Conservation (phyloP, 2,797 vertebrate genomes). For the Neoniphon sammara region DNA sequence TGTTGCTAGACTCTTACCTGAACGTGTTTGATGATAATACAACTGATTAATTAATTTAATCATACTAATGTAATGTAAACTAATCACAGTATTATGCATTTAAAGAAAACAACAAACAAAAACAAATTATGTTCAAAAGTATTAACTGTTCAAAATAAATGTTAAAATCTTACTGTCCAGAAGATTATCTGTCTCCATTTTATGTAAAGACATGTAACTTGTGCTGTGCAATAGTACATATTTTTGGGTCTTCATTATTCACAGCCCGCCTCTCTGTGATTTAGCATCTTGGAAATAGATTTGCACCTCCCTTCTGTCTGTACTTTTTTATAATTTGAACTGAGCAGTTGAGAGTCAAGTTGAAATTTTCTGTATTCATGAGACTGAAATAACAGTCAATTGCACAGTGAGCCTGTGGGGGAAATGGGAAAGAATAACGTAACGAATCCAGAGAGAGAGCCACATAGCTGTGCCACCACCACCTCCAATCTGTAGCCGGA, state of each 20-base stretch:
- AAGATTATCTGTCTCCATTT: slow-evolving; percentile 45
- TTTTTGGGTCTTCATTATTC: slow-evolving; percentile 58
- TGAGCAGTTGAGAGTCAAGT: slow-evolving; percentile 68
- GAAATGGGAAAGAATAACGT: slow-evolving; percentile 73
- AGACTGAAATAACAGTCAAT: slow-evolving; percentile 70
- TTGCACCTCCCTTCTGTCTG: slow-evolving; percentile 53
- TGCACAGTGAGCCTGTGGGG: slow-evolving; percentile 62
- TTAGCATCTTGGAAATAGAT: slow-evolving; percentile 61
- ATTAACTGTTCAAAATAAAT: background rate
- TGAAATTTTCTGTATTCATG: slow-evolving; percentile 75
- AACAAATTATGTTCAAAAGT: background rate
- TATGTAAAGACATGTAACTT: slow-evolving; percentile 38
- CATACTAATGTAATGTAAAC: background rate
- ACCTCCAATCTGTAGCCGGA: slow-evolving; percentile 82
- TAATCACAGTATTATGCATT: background rate
- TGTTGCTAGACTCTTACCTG: background rate
- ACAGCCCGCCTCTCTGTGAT: slow-evolving; percentile 62
- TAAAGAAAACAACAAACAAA: background rate
- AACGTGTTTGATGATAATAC: background rate
- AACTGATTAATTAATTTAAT: background rate
- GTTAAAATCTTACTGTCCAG: slow-evolving; percentile 1
- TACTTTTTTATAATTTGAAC: slow-evolving; percentile 70
- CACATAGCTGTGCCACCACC: slow-evolving; percentile 70
- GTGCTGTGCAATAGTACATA: slow-evolving; percentile 36
- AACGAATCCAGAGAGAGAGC: slow-evolving; percentile 74